A percentile compares a stretch with the other conserved stretches of the same genome.
phyloP scores from a whole-genome alignment of 1,140 invertebrate species.

The Sinella curviseta region DNA sequence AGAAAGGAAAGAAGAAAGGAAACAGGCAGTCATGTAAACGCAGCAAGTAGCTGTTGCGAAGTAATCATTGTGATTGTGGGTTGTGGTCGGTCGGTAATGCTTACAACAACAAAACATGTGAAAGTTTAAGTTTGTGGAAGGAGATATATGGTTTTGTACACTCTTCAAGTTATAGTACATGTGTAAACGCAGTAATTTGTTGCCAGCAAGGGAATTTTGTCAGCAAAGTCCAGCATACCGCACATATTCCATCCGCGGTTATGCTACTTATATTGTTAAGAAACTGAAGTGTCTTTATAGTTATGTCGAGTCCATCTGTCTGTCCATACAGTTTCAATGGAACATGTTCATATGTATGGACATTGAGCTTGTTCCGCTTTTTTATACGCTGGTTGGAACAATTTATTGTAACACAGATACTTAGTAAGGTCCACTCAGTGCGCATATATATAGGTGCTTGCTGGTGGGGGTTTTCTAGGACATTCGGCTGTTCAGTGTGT shows the following conservation, averaged over 20 bases:
- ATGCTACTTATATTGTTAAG: too few species aligned
- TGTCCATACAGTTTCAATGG: too few species aligned
- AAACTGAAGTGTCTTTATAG: neutral
- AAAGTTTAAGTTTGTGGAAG: neutral
- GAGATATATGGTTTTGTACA: neutral
- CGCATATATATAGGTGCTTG: too few species aligned
- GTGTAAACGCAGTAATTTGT: neutral
- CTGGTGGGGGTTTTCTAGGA: too few species aligned
- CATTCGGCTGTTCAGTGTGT: too few species aligned
- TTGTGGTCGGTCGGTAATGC: neutral
- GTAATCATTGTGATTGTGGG: neutral
- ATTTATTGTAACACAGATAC: too few species aligned
- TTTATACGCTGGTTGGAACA: too few species aligned
- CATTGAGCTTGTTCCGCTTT: too few species aligned
- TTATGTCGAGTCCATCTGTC: neutral
- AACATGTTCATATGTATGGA: too few species aligned
- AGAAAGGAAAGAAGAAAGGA: neutral
- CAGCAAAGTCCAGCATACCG: neutral
- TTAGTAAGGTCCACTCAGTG: too few species aligned
- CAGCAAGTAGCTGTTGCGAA: neutral
- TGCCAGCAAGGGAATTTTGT: neutral
- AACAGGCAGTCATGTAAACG: neutral
- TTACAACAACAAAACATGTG: neutral
- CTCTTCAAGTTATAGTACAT: neutral
- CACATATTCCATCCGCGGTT: too few species aligned